Conservation (phyloP, 2,113 vertebrate genomes). For the Periophthalmus modestus region DNA sequence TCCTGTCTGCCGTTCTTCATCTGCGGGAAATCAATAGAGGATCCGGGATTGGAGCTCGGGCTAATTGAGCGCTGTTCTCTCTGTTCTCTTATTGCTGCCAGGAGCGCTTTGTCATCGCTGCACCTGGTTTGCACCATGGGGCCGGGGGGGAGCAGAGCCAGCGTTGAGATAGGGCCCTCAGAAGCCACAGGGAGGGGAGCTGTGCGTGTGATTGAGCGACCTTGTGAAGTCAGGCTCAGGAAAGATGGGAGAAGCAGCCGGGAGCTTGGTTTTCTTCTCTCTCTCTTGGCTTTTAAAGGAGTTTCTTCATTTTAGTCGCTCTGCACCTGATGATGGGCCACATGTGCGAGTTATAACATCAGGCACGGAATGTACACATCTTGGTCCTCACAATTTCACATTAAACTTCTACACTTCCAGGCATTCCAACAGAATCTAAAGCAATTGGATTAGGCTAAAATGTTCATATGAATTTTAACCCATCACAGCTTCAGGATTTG, state of each 20-base stretch:
- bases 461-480: no score
- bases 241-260: slow-evolving; percentile 40
- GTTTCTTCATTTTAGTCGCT: slow-evolving; percentile 14
- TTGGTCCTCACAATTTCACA: background rate
- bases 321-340: slow-evolving; percentile 11
- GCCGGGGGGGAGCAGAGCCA: slow-evolving; percentile 35
- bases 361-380: background rate
- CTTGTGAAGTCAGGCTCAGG: slow-evolving; percentile 49
- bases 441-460: no score
- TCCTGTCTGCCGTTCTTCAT: slow-evolving; percentile 78
- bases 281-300: slow-evolving; percentile 22
- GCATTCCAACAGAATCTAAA: no score
- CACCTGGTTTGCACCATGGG: slow-evolving; percentile 66
- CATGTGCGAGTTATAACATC: slow-evolving; percentile 6
- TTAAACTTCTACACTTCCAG: background rate
- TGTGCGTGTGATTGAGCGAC: slow-evolving; percentile 52
- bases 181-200: slow-evolving; percentile 50
- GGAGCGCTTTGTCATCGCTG: slow-evolving; percentile 74
- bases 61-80: slow-evolving; percentile 79
- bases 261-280: slow-evolving; percentile 36
- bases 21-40: slow-evolving; percentile 76
- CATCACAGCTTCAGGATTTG: no score
- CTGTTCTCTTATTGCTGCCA: slow-evolving; percentile 72
- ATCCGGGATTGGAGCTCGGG: slow-evolving; percentile 70
- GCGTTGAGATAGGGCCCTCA: slow-evolving; percentile 54